Base-by-base conservation (phyloP, 2,113 vertebrate genomes). In the Brienomyrus longianalis region DNA sequence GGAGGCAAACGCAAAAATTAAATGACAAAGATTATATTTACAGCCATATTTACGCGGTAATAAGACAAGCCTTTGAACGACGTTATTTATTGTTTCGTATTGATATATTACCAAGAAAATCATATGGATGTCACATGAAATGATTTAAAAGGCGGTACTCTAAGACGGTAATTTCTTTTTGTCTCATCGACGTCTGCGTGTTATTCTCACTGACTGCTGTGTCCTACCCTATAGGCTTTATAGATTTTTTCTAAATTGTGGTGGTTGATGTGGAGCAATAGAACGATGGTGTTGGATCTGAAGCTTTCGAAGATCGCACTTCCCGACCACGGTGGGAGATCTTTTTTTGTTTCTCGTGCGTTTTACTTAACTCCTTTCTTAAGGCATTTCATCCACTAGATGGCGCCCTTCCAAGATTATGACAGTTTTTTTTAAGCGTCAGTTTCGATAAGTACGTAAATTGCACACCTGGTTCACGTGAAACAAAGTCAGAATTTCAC, bases 321-420 rank as follows among this genome's bases (percentile, higher is more conserved):
- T 87, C n/a, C 56, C 7, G 1, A 43, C 17, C 21, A 31, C 27
- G 27, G n/a, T 21, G 47, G 5, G 15, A 21, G 5, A 11, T 21
- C 47, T 74, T 51, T 27, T 27, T 50, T 35, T 51, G 4, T 86
- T 27, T 50, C 23, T 85, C 23, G 10, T 1, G 83, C 19, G 83
- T 23, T 35, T 80, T 50, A 85, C 7, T 19, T 10, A n/a, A 5
- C 39, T 45, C 1, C 43, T n/a, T 17, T 70, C 19, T 70, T 27
- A 7, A 74, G 39, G 9, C 8, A 51, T 70, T 47, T 43, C 80
- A 59, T 89, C 56, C 89, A 87, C 89, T n/a, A 90, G 89, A 85
- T 43, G 89, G 39, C 84, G 59, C 84, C 45, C 54, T 77, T 90
- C 9, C 23, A 48, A 59, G 39, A 21, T 74, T 23, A 27, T 27